phyloP scores from a whole-genome alignment of 64 coral and sea anemone genomes.

The Montipora cactus region DNA sequence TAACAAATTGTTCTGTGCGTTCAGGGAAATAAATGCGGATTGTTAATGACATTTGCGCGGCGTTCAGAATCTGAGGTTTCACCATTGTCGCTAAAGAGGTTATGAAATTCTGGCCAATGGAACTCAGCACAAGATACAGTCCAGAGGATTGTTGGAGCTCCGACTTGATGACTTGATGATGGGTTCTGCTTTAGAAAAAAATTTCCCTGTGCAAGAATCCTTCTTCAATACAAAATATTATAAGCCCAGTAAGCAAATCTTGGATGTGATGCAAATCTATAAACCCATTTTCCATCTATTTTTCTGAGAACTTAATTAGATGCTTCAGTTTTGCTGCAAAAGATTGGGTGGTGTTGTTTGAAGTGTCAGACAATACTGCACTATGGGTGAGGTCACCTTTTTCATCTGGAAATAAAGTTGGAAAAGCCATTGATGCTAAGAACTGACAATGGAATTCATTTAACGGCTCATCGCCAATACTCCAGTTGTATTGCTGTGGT shows the following conservation, averaged over 20 bases:
- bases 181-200: conserved; percentile 54
- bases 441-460: conserved; percentile 61
- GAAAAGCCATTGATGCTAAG: conserved; percentile 54
- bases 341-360: background rate
- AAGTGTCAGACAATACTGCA: conserved; percentile 20
- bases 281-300: conserved; percentile 37
- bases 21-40: conserved; percentile 41
- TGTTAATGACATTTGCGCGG: conserved; percentile 15
- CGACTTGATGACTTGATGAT: conserved; percentile 16
- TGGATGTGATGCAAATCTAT: conserved; percentile 46
- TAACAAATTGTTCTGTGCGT: conserved; percentile 45
- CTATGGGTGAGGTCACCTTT: conserved; percentile 47
- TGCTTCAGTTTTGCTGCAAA: conserved; percentile 28
- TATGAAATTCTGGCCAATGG: conserved; percentile 67
- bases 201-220: conserved; percentile 20
- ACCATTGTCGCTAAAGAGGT: conserved; percentile 16
- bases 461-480: conserved; percentile 39
- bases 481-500: background rate
- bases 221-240: conserved; percentile 42
- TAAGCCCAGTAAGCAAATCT: conserved; percentile 55
- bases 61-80: conserved; percentile 5
- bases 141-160: conserved; percentile 55
- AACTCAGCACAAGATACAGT: conserved; percentile 58
- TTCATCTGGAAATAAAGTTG: conserved; percentile 60
- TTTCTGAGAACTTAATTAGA: conserved; percentile 20